These are phyloP conservation scores for Drosophila nigromelanica DNA, from an alignment of 1,140 invertebrate genomes.

Conservation along the genomic window DNA sequence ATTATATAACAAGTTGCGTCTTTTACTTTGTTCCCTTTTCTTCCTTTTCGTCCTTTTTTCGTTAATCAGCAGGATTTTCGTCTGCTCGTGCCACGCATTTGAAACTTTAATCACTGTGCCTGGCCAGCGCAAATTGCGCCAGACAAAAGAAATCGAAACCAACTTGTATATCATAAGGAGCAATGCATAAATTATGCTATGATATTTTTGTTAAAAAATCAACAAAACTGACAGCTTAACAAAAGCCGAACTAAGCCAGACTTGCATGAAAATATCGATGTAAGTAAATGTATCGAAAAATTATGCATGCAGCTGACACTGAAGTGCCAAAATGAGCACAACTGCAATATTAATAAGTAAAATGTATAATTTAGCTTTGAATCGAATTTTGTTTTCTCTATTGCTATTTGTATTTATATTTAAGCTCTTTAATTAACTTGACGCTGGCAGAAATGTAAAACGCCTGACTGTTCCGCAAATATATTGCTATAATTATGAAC, in stretches of 20 bases:
- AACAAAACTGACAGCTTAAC: slow-evolving; percentile 7
- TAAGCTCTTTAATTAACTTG: neutral
- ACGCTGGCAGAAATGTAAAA: neutral
- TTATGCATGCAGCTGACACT: neutral
- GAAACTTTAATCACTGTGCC: slow-evolving; percentile 46
- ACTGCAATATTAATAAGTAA: neutral
- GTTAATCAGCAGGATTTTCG: slow-evolving; percentile 48
- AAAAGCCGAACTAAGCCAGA: neutral
- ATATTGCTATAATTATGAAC: slow-evolving; percentile 5
- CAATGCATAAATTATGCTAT: slow-evolving; percentile 20
- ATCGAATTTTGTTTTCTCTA: neutral
- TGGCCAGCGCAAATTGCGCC: neutral
- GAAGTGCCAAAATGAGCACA: too few species aligned
- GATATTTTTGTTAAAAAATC: slow-evolving; percentile 10
- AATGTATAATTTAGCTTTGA: neutral
- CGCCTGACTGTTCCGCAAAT: neutral
- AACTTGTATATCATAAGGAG: slow-evolving; percentile 29
- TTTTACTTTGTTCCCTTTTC: neutral
- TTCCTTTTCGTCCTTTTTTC: slow-evolving; percentile 2
- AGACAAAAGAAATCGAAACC: slow-evolving; percentile 30
- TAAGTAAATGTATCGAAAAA: neutral
- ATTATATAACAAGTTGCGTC: slow-evolving; percentile 37
- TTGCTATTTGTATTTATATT: neutral
- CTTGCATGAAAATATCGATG: too few species aligned
- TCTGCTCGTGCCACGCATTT: slow-evolving; percentile 22